phyloP scores from a whole-genome alignment of 1,140 invertebrate genomes.

The Centruroides vittatus region DNA sequence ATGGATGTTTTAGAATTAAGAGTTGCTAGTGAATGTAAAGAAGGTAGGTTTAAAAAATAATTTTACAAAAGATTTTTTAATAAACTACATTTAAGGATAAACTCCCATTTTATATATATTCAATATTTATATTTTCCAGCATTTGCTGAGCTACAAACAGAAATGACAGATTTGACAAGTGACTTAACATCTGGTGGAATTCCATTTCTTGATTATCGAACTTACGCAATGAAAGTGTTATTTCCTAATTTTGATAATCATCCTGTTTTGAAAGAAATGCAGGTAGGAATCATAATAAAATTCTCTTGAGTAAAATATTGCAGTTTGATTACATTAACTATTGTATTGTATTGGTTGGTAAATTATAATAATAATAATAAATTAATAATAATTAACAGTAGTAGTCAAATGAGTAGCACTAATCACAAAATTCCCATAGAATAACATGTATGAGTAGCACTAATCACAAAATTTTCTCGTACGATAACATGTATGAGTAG shows the following conservation, averaged over 20 bases:
- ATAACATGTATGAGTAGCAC: no score
- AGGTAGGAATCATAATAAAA: neutral
- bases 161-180: constrained; percentile 95
- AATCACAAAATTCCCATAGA: no score
- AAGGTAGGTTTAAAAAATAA: constrained; percentile 1
- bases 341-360: no score
- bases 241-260: constrained; percentile 93
- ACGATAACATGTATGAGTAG: no score
- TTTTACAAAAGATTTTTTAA: no score
- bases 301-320: no score
- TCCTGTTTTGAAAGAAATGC: constrained; percentile 43
- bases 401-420: no score
- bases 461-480: no score
- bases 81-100: neutral
- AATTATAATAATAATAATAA: no score
- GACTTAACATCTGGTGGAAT: constrained; percentile 89
- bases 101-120: neutral
- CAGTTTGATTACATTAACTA: no score
- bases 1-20: constrained; percentile 97
- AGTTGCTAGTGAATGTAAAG: constrained; percentile 28
- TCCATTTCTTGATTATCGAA: constrained; percentile 92
- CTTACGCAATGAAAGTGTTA: constrained; percentile 95
- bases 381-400: no score
- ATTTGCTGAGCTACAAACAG: constrained; percentile 97
- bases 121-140: constrained; percentile 35